Conservation (phyloP, 2,113 vertebrate genomes). For the Elachura formosa region DNA sequence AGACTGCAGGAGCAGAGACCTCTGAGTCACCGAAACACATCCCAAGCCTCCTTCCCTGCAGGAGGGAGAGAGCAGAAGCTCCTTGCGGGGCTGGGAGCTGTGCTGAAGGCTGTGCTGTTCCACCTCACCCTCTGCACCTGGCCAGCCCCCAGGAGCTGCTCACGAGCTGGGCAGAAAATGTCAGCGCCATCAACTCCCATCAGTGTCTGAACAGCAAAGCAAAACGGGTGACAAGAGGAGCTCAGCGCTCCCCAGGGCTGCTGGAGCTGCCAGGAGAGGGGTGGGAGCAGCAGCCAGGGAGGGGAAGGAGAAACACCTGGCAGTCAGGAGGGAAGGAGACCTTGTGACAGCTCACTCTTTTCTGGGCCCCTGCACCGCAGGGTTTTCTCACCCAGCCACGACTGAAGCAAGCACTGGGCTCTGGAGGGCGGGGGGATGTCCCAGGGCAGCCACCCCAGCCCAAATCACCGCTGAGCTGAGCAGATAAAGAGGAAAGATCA, state of each 20-base stretch:
- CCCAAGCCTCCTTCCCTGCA: neutral
- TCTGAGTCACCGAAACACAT: neutral
- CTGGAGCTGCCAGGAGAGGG: neutral
- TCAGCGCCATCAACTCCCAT: neutral
- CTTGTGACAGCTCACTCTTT: accelerated
- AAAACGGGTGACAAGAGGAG: neutral
- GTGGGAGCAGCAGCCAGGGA: accelerated
- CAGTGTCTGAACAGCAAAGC: neutral
- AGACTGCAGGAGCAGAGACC: neutral
- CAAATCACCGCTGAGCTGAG: neutral
- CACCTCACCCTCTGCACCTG: neutral
- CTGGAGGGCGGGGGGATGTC: neutral
- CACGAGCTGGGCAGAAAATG: neutral
- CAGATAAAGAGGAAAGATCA: neutral
- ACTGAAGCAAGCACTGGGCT: neutral
- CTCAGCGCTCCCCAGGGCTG: neutral
- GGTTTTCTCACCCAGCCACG: neutral
- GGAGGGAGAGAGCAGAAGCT: neutral
- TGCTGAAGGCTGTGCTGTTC: neutral
- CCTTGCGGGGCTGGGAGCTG: neutral
- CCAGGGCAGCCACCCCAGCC: neutral
- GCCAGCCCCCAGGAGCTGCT: neutral
- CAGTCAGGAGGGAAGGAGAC: neutral
- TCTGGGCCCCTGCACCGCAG: neutral
- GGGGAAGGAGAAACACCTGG: neutral